phyloP scores from a whole-genome alignment of 2,797 vertebrate species.

The Parauchenoglanis ngamensis region DNA sequence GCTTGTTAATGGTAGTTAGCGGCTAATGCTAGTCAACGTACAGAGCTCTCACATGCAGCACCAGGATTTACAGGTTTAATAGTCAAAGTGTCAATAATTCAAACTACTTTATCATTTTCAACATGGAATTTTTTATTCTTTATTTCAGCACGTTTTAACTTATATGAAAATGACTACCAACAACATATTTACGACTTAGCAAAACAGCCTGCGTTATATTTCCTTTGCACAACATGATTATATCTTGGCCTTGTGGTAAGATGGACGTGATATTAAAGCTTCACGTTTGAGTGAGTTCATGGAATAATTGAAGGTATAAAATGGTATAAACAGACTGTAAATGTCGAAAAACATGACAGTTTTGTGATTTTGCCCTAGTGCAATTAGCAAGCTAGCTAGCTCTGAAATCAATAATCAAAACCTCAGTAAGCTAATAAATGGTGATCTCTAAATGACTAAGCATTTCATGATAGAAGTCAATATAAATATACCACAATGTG shows the following conservation, averaged over 20 bases:
- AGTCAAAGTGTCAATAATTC: background rate
- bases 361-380: background rate
- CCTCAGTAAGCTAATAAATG: no score
- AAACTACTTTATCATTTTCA: background rate
- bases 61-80: background rate
- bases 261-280: background rate
- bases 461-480: background rate
- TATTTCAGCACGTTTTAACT: background rate
- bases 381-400: background rate
- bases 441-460: background rate
- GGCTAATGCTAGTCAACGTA: background rate
- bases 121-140: background rate
- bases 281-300: no score
- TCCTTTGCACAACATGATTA: background rate
- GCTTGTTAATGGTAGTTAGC: background rate
- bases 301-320: background rate
- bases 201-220: background rate
- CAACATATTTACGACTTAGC: background rate
- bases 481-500: background rate
- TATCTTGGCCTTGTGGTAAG: background rate
- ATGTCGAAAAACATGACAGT: background rate
- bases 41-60: background rate
- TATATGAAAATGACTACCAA: background rate
- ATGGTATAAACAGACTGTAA: constrained; percentile 13
- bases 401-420: background rate